Conservation (phyloP, 2,113 vertebrate species). For the Tursiops truncatus region DNA sequence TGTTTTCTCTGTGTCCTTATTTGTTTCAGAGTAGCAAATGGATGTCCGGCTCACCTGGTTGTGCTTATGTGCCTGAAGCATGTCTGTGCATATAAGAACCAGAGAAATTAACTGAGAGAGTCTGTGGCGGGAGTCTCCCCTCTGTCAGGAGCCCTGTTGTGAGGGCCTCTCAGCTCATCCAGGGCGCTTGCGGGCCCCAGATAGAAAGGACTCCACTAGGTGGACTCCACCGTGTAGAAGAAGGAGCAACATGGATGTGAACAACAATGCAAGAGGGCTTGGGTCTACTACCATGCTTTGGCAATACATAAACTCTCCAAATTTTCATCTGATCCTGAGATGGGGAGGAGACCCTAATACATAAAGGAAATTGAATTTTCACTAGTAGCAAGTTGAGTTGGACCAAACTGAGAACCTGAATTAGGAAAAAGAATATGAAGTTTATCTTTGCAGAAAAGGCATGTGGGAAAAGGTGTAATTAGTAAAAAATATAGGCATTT, state of each 20-base stretch:
- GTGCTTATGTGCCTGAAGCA: neutral
- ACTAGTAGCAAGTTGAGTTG: neutral
- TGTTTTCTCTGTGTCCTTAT: neutral
- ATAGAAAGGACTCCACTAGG: neutral
- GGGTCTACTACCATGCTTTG: neutral
- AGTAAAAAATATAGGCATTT: neutral
- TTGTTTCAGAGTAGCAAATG: neutral
- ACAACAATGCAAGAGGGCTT: neutral
- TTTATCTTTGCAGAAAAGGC: neutral
- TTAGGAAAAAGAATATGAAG: neutral
- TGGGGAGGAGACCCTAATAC: rapidly evolving
- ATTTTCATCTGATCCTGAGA: neutral
- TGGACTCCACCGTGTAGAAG: rapidly evolving
- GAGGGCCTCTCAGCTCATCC: neutral
- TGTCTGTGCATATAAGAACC: neutral
- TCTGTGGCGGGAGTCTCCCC: rapidly evolving
- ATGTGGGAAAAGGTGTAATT: neutral
- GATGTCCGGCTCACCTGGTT: neutral
- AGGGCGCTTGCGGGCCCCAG: neutral
- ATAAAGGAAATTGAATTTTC: neutral
- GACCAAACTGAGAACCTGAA: neutral
- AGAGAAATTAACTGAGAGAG: neutral
- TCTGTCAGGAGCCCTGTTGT: rapidly evolving
- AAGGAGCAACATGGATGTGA: rapidly evolving
- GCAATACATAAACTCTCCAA: neutral